Conservation (phyloP, 2,797 vertebrate species). For the Hypotaenidia philippensis region DNA sequence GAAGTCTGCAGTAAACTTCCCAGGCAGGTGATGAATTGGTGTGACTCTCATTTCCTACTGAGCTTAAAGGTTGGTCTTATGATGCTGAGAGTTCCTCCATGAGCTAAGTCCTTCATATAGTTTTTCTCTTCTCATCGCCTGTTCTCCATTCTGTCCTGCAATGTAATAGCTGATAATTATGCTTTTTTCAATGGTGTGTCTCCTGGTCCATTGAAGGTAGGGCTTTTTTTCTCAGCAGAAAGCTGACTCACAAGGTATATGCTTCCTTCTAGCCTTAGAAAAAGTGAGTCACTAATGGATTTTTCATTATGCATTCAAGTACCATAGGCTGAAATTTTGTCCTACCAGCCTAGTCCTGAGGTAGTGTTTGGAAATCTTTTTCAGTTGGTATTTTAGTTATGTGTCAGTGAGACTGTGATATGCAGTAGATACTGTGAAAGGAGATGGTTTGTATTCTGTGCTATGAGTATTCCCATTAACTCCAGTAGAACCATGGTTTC, state of each 20-base stretch:
- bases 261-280: slow-evolving; percentile 65
- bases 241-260: slow-evolving; percentile 58
- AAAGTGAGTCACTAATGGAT: slow-evolving; percentile 70
- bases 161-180: slow-evolving; percentile 44
- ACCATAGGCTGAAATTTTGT: slow-evolving; percentile 40
- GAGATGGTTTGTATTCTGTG: background rate
- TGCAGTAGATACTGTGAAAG: background rate
- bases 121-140: slow-evolving; percentile 28
- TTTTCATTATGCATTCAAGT: slow-evolving; percentile 64
- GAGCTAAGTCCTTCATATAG: slow-evolving; percentile 7
- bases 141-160: background rate
- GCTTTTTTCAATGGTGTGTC: background rate
- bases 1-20: background rate
- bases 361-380: slow-evolving; percentile 30
- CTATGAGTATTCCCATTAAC: background rate
- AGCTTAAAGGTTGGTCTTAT: slow-evolving; percentile 40
- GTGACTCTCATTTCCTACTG: slow-evolving; percentile 9
- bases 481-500: background rate
- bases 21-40: background rate
- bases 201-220: slow-evolving; percentile 36
- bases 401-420: background rate
- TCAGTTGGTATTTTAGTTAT: slow-evolving; percentile 44
- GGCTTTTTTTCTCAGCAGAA: slow-evolving; percentile 53
- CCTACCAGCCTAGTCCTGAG: background rate
- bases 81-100: slow-evolving; percentile 4